These are phyloP conservation scores for Aphodius sticticus DNA, from an alignment of 2,888 invertebrate genomes.

Conservation along the genomic window DNA sequence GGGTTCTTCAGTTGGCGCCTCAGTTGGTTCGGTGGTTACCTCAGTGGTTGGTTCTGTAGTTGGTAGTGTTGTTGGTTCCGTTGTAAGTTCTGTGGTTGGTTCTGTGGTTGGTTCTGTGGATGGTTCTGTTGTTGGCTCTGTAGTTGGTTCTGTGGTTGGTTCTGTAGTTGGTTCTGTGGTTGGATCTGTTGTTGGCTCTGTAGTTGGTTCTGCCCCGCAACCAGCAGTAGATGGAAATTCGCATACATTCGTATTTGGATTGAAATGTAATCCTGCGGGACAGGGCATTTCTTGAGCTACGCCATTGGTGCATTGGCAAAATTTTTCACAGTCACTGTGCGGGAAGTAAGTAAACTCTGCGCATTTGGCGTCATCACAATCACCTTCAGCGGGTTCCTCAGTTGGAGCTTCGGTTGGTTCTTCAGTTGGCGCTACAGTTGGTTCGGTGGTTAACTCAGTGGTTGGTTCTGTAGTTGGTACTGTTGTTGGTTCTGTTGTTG, in stretches of 20 bases:
- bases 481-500: background rate
- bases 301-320: constrained; percentile 81
- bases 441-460: background rate
- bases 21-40: background rate
- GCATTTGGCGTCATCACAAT: background rate
- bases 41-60: background rate
- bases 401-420: background rate
- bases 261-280: constrained; percentile 69
- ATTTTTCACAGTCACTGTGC: constrained; percentile 71
- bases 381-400: background rate
- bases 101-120: background rate
- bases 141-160: background rate
- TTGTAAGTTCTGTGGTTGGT: background rate
- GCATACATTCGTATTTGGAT: background rate
- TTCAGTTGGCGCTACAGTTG: background rate
- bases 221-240: background rate
- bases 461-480: background rate
- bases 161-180: background rate
- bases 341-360: background rate
- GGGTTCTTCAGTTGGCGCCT: background rate
- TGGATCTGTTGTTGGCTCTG: no score
- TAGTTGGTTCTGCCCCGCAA: background rate
- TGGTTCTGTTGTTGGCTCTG: background rate
- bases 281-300: constrained; percentile 71
- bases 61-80: background rate